phyloP scores from a whole-genome alignment of 2,888 invertebrate species.

The Melolontha melolontha region DNA sequence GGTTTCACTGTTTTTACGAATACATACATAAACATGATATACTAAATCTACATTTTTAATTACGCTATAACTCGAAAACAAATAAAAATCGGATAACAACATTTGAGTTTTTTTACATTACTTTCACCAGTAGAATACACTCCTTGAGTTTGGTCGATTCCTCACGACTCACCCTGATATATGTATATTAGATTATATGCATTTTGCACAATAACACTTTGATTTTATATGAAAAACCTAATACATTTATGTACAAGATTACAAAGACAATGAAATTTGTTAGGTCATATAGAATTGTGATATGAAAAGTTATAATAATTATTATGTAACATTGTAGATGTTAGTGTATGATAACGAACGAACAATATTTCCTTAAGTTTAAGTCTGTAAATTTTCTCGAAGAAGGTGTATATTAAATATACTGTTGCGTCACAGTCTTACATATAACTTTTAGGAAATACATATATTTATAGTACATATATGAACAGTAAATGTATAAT shows the following conservation, averaged over 20 bases:
- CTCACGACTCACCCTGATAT: no score
- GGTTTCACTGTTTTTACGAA: no score
- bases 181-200: conserved; percentile 13
- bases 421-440: background rate
- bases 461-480: no score
- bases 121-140: no score
- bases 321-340: conserved; percentile 23
- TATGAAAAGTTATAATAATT: conserved; percentile 29
- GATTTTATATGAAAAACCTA: conserved; percentile 15
- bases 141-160: no score
- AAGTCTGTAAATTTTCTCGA: conserved; percentile 1
- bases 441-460: conserved; percentile 2
- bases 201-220: conserved; percentile 7
- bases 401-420: background rate
- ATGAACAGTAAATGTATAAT: background rate
- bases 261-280: conserved; percentile 30
- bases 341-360: conserved; percentile 25
- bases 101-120: no score
- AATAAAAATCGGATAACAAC: no score
- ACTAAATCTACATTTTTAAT: no score
- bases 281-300: conserved; percentile 36
- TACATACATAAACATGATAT: no score
- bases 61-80: no score
- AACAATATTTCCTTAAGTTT: conserved; percentile 30
- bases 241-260: conserved; percentile 30